Percentiles rank a stretch among this genome's conserved stretches.
These are phyloP conservation scores for Nephila pilipes DNA, from an alignment of 1,140 invertebrate genomes.

Conservation along the genomic window DNA sequence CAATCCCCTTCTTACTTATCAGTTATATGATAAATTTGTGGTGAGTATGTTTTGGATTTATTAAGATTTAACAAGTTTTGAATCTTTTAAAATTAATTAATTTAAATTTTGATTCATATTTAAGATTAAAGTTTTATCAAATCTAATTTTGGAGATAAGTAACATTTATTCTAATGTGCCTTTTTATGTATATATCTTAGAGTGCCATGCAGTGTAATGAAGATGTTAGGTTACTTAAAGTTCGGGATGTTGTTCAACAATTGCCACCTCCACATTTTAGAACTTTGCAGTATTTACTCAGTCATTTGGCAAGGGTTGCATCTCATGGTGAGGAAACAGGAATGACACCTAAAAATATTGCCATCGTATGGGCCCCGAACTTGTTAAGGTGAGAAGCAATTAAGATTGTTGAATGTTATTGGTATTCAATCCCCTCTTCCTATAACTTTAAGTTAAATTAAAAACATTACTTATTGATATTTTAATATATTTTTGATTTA, in stretches of 20 bases:
- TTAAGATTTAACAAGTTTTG: background rate
- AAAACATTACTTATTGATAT: too few relatives aligned
- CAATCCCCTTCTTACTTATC: slow-evolving; percentile 98
- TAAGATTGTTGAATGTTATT: too few relatives aligned
- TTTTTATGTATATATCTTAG: slow-evolving; percentile 77
- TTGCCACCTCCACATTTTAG: slow-evolving; percentile 97
- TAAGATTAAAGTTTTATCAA: background rate
- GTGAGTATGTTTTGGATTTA: slow-evolving; percentile 80
- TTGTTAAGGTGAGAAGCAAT: slow-evolving; percentile 87
- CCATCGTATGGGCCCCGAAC: slow-evolving; percentile 99
- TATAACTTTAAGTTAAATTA: background rate
- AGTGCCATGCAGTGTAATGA: slow-evolving; percentile 90
- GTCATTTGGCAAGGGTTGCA: slow-evolving; percentile 93
- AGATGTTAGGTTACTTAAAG: slow-evolving; percentile 87
- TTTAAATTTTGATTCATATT: background rate
- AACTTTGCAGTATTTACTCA: slow-evolving; percentile 96
- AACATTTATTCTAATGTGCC: background rate
- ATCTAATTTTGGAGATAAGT: background rate
- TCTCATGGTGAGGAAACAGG: slow-evolving; percentile 91
- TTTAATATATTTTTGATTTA: too few relatives aligned
- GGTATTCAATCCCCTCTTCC: too few relatives aligned
- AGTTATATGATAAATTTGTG: slow-evolving; percentile 96
- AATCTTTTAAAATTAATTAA: background rate
- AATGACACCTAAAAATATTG: slow-evolving; percentile 98
- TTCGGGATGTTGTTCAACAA: slow-evolving; percentile 93